These are phyloP conservation scores for Trichonephila inaurata DNA, from an alignment of 1,140 invertebrate species.

Conservation along the genomic window DNA sequence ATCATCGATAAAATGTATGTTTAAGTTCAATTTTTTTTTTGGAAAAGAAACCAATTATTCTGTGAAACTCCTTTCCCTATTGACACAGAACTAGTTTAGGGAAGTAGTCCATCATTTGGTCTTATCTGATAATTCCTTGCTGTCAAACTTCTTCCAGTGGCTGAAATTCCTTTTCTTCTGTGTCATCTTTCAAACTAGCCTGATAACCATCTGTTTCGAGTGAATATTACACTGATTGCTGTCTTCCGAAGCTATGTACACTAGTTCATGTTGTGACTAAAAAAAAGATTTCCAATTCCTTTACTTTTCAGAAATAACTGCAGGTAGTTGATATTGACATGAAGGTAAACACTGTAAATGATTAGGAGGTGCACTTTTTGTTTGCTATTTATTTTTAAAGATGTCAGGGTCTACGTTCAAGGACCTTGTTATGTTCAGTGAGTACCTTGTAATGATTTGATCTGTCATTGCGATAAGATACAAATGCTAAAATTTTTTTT, in stretches of 20 bases:
- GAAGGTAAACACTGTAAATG: background rate
- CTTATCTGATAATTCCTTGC: constrained; percentile 58
- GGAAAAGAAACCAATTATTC: no score
- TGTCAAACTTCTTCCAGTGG: constrained; percentile 5
- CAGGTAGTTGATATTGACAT: background rate
- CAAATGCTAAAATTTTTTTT: no score
- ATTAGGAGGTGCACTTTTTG: background rate
- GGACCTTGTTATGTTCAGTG: no score
- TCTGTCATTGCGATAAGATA: no score
- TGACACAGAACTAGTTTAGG: background rate
- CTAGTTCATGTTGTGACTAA: background rate
- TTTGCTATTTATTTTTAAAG: background rate
- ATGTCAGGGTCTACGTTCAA: no score
- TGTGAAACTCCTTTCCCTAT: background rate
- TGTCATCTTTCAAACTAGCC: background rate
- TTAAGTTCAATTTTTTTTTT: no score
- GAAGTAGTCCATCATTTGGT: constrained; percentile 27
- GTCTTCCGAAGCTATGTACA: background rate
- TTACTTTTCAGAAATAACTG: background rate
- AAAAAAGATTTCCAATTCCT: background rate
- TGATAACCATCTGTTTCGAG: constrained; percentile 19
- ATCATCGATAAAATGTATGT: no score
- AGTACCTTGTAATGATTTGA: no score
- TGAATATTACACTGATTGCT: constrained; percentile 54
- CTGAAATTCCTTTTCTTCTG: background rate